phyloP scores from a whole-genome alignment of 92 coral and sea anemone species.

The Phenganax subtilis region DNA sequence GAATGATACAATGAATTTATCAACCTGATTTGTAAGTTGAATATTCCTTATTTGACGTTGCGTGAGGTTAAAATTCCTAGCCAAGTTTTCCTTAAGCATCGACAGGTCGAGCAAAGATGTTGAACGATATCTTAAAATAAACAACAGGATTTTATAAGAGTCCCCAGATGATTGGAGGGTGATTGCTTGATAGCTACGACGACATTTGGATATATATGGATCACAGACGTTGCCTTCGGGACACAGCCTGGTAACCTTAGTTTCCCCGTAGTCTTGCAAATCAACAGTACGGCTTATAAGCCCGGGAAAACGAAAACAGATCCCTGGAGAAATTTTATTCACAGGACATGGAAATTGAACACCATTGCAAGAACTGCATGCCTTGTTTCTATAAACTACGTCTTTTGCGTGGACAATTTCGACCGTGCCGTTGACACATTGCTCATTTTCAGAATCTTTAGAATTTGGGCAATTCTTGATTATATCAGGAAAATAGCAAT shows the following conservation, averaged over 20 bases:
- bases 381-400: background rate
- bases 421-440: constrained; percentile 14
- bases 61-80: constrained; percentile 8
- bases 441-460: background rate
- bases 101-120: background rate
- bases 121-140: background rate
- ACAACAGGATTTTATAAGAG: constrained; percentile 7
- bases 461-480: background rate
- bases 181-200: constrained; percentile 3
- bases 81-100: background rate
- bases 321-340: background rate
- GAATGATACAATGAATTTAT: constrained; percentile 3
- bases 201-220: constrained; percentile 26
- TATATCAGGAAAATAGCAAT: constrained; percentile 15
- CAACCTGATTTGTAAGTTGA: background rate
- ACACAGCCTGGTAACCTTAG: constrained; percentile 3
- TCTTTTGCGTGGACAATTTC: background rate
- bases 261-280: constrained; percentile 9
- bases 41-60: constrained; percentile 4
- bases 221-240: background rate
- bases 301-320: background rate
- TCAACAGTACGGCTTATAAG: constrained; percentile 3
- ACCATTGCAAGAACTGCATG: constrained; percentile 15
- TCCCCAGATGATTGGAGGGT: background rate
- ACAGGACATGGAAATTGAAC: constrained; percentile 4